Evolutionary conservation across 2,113 vertebrate genomes (phyloP), one percentile per base, ranked within the genome.

Genomic region (Casuarius casuarius): DNA sequence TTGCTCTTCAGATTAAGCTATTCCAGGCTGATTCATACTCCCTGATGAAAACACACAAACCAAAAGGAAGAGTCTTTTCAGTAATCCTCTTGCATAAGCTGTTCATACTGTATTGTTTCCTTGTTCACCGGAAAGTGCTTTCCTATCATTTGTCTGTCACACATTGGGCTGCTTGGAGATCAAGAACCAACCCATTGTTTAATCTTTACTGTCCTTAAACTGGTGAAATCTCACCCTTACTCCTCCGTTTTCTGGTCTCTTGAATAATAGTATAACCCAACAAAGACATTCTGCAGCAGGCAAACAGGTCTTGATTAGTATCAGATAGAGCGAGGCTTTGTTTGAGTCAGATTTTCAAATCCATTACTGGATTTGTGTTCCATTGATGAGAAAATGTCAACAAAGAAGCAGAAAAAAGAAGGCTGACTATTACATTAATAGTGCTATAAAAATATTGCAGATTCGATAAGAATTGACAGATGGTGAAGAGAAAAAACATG

Each of bases 401-500:
- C 70, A 84, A 75, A n/a, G 86, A 91, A 82, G 56, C 70, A 75
- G 90, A 61, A 84, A 58, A 86, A 93, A 77, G 35, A 76, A 90
- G 73, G 72, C 87, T 72, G 49, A 35, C 10, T 94, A 52, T 96
- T 96, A 66, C 16, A 58, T 63, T 83, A 92, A 46, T n/a, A 92
- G 65, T 76, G 49, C 61, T 87, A 81, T 58, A 78, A 92, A 94
- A 96, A 89, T 91, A 84, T 56, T 90, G 84, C 90, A 31, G 52
- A 94, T 84, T 81, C 76, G 40, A 9, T 85, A 88, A 71, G 76
- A 90, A 92, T 71, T 94, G 81, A 89, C 95, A 96, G 95, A 96
- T 93, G 90, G 80, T 70, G 29, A 94, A 79, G 51, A 89, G 68
- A 68, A 96, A 84, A 93, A 81, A 0, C 48, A 62, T 87, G 82